Evolutionary conservation across 2,888 invertebrate species (phyloP), one percentile per base, ranked within the genome.

Genomic region (Agrotis ipsilon): DNA sequence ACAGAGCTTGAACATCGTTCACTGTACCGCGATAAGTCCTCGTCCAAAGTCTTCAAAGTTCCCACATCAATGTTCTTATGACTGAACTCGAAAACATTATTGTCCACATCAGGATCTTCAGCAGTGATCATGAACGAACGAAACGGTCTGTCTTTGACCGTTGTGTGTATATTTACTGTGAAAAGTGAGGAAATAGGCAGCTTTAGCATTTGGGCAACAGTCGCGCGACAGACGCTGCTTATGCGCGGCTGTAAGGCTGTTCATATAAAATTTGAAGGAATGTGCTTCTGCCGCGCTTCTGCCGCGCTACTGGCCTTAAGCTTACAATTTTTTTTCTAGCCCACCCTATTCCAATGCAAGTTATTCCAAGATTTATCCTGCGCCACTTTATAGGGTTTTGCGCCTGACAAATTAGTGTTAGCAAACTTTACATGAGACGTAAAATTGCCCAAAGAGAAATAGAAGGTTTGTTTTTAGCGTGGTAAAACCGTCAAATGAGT

Each of bases 91-190:
- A 89, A 87, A 0, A 86, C 81, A 18, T 81, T 89, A 48, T 89
- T 86, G 73, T 95, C 96, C 11, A 93, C 86, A 0, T 90, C 89
- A 0, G 96, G 95, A 63, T 95, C 94, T 63, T 96, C 96, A 0
- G 92, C 94, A 0, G 95, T 95, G 67, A 96, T 94, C 95, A 96
- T 95, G 86, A 95, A 96, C 91, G 92, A 92, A 21, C 91, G 90
- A 81, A 96, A 96, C 0, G 94, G 91, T 0, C 92, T 91, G 1
- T 82, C 86, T 0, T 45, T 27, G 19, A 88, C 73, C 9, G 73
- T 86, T 0, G 92, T 81, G n/a, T 85, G 82, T 21, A 95, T 79
- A 14, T 88, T 89, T 67, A 95, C 95, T 94, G 18, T 18, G 32
- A 81, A 14, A 82, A 83, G 11, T 39, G 11, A 32, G 39, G 39